These are phyloP conservation scores for Neria commutata DNA, from an alignment of 2,888 invertebrate species.

Conservation along the genomic window DNA sequence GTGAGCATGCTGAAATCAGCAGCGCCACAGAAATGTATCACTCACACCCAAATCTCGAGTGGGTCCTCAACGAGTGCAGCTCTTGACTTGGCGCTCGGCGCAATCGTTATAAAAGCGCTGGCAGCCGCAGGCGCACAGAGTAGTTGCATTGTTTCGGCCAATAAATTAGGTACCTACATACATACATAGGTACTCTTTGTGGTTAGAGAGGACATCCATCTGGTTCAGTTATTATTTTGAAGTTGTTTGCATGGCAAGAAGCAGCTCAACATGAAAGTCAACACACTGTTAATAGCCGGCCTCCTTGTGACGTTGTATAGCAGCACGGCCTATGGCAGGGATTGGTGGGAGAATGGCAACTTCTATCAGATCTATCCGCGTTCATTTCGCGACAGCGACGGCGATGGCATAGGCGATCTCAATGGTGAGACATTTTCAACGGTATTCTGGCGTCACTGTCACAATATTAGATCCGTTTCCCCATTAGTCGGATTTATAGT, in stretches of 20 bases:
- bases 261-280: constrained; percentile 16
- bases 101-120: background rate
- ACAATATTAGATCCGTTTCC: background rate
- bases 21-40: no score
- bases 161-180: no score
- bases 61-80: no score
- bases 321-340: constrained; percentile 23
- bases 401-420: constrained; percentile 74
- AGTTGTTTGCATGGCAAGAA: constrained; percentile 12
- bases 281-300: constrained; percentile 19
- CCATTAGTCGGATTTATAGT: background rate
- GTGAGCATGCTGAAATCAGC: no score
- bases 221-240: no score
- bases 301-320: constrained; percentile 14
- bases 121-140: background rate
- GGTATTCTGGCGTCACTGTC: no score
- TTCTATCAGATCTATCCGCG: constrained; percentile 83
- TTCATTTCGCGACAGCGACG: constrained; percentile 79
- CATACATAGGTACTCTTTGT: no score
- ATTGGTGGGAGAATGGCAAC: constrained; percentile 59
- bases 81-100: no score
- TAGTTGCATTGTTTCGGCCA: background rate
- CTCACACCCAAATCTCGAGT: no score
- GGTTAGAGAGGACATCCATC: no score
- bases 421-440: constrained; percentile 65